Evolutionary conservation across 1,140 invertebrate species (phyloP), one percentile per base, ranked within the genome.

Genomic region (Solen grandis): DNA sequence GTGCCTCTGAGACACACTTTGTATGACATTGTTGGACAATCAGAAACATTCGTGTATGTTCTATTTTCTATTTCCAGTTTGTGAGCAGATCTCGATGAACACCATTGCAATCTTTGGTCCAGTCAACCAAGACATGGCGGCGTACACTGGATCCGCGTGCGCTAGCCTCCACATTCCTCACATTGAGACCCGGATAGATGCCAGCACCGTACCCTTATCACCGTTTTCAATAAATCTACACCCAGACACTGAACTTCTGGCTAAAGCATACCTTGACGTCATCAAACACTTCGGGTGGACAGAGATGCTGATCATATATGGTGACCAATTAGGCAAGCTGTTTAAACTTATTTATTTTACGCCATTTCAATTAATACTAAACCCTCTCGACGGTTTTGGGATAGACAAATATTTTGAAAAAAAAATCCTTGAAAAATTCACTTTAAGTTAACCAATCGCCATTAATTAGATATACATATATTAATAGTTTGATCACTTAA

Each of bases 271-370:
- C 19, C 59, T 80, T 19, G 68, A 80, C 33, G 57, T 80, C 66
- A 72, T 80, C 27, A 69, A 65, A 38, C 25, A 14, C 35, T 70
- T 72, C 41, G 77, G 77, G 41, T 80, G 77, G 77, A 29, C 66
- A 36, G 68, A 80, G 41, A 80, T 80, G 77, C 77, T 80, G 31
- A 80, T 80, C 25, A 50, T 80, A 19, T 80, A 80, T 25, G 69
- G 68, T 46, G 31, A 65, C 60, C 77, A 80, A 65, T 57, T 65
- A 54, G 77, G 77, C 73, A 70, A 41, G 19, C 41, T n/a, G n/a
- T 5, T 54, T n/a, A n/a, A n/a, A n/a, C n/a, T n/a, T n/a, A n/a
- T n/a, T n/a, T n/a, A n/a, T n/a, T n/a, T n/a, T n/a, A n/a, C n/a
- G n/a, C n/a, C n/a, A n/a, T n/a, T n/a, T n/a, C n/a, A n/a, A n/a